Conservation (phyloP, 2,888 invertebrate species). For the Colostygia pectinataria region DNA sequence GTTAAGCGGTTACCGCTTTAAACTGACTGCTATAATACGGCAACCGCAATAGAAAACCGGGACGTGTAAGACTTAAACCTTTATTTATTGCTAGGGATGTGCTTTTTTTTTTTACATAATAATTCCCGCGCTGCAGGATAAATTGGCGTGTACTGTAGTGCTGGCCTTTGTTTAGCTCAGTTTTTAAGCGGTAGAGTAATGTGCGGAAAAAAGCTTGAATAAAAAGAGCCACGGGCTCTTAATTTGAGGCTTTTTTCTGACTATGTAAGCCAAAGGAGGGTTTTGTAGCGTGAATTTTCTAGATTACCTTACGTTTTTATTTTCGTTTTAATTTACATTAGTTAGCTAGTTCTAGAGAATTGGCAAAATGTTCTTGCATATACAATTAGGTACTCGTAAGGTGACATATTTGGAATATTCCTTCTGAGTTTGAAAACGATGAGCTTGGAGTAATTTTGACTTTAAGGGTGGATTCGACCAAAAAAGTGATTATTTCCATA, state of each 20-base stretch:
- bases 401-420: too few species aligned
- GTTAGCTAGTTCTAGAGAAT: too few species aligned
- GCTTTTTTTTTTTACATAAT: conserved; percentile 48
- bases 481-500: too few species aligned
- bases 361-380: too few species aligned
- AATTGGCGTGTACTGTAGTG: conserved; percentile 28
- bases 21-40: neutral
- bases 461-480: too few species aligned
- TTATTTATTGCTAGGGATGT: conserved; percentile 43
- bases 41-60: neutral
- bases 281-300: too few species aligned
- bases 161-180: conserved; percentile 27
- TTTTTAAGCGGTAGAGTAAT: conserved; percentile 20
- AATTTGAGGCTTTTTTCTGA: neutral
- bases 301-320: too few species aligned
- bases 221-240: neutral
- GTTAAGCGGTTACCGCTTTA: too few species aligned
- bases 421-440: too few species aligned
- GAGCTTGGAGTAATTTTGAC: too few species aligned
- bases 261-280: neutral
- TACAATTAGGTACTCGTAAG: too few species aligned
- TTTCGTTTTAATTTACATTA: too few species aligned
- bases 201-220: neutral
- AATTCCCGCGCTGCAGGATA: conserved; percentile 39
- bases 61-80: conserved; percentile 28